phyloP scores from a whole-genome alignment of 2,797 vertebrate species.

The Acipenser transmontanus region DNA sequence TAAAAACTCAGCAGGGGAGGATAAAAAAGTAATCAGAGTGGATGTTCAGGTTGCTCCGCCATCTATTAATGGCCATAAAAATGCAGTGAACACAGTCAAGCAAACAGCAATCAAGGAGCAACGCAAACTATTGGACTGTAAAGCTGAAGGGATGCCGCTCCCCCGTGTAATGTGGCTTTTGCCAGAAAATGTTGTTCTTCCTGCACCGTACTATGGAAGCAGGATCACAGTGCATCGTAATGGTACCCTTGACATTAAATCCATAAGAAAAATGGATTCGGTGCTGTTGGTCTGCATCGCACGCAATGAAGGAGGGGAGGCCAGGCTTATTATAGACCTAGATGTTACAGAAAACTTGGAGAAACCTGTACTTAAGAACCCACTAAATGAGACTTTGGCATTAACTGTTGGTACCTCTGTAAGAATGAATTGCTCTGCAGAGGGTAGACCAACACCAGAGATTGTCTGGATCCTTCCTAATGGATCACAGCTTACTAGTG shows the following conservation, averaged over 20 bases:
- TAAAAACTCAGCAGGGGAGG: conserved; percentile 72
- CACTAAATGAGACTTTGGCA: conserved; percentile 52
- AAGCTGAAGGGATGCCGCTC: conserved; percentile 65
- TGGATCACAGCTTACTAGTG: conserved; percentile 59
- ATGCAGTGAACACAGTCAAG: conserved; percentile 45
- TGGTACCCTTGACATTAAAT: conserved; percentile 78
- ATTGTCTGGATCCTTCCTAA: conserved; percentile 77
- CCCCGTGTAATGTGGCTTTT: conserved; percentile 78
- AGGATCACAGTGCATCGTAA: conserved; percentile 77
- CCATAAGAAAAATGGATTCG: conserved; percentile 55
- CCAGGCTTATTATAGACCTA: conserved; percentile 65
- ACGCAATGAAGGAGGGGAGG: conserved; percentile 82
- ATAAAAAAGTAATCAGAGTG: conserved; percentile 58
- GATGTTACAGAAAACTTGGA: conserved; percentile 55
- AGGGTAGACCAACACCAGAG: conserved; percentile 47
- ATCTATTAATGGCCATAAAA: conserved; percentile 61
- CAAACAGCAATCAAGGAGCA: conserved; percentile 58
- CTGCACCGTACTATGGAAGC: conserved; percentile 75
- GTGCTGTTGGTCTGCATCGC: conserved; percentile 72
- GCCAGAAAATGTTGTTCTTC: conserved; percentile 77
- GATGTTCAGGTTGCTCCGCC: conserved; percentile 69
- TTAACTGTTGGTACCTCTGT: conserved; percentile 67
- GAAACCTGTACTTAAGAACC: conserved; percentile 51
- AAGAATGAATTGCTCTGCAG: conserved; percentile 75
- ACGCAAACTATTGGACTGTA: conserved; percentile 66